These are phyloP conservation scores for Rhabdornis inornatus DNA, from an alignment of 2,113 vertebrate genomes.

Conservation along the genomic window DNA sequence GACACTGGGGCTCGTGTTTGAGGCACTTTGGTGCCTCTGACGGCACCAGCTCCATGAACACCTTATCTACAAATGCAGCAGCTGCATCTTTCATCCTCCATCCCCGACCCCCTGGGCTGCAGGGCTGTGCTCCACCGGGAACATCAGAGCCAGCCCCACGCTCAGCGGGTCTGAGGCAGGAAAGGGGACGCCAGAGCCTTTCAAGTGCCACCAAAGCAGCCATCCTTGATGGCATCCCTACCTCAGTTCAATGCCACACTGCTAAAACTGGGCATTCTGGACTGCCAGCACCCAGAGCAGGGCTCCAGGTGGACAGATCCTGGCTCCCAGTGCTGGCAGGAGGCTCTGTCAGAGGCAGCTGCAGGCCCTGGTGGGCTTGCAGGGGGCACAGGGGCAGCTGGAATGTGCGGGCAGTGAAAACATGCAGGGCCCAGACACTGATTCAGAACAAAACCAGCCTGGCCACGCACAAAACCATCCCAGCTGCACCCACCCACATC, in stretches of 20 bases:
- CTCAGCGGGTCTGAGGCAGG: background rate
- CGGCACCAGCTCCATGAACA: background rate
- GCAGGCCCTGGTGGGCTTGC: background rate
- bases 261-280: rapidly evolving
- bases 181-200: background rate
- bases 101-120: background rate
- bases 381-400: background rate
- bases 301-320: background rate
- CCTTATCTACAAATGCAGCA: slow-evolving; percentile 40
- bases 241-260: background rate
- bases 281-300: background rate
- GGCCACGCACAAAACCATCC: background rate
- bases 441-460: background rate
- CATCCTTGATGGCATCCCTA: background rate
- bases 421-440: background rate
- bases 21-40: background rate
- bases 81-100: slow-evolving; percentile 1
- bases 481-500: background rate
- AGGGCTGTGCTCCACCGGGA: rapidly evolving
- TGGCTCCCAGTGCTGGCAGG: rapidly evolving
- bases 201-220: background rate
- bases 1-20: background rate
- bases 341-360: rapidly evolving
- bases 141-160: background rate
- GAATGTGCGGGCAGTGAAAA: rapidly evolving